These are phyloP conservation scores for Protosalanx chinensis DNA, from an alignment of 2,797 vertebrate species.

Conservation along the genomic window DNA sequence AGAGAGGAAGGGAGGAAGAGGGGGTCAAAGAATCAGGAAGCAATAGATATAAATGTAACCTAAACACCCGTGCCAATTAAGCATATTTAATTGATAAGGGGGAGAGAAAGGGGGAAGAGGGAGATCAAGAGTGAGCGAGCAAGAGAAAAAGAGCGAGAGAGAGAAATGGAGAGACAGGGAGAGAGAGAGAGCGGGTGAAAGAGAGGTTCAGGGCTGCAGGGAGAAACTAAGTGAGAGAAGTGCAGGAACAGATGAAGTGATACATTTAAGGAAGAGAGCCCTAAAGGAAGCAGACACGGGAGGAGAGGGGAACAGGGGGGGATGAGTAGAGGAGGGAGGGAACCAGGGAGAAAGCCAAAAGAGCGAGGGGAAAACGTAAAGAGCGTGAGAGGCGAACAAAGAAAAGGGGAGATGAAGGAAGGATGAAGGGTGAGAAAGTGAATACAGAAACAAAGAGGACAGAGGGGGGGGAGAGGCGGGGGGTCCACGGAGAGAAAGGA, in stretches of 20 bases:
- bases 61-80: background rate
- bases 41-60: background rate
- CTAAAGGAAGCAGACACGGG: background rate
- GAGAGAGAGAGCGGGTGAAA: conserved; percentile 13
- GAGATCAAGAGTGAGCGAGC: background rate
- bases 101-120: background rate
- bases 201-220: conserved; percentile 23
- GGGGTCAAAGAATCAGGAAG: background rate
- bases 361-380: background rate
- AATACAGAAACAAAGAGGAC: conserved; percentile 29
- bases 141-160: background rate
- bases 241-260: too few relatives aligned
- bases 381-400: conserved; percentile 5
- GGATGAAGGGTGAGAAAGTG: conserved; percentile 31
- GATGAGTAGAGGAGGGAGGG: background rate
- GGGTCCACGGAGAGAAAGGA: conserved; percentile 13
- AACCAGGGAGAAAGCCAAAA: background rate
- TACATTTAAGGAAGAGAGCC: too few relatives aligned
- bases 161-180: background rate
- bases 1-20: background rate
- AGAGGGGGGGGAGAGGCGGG: background rate
- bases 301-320: background rate
- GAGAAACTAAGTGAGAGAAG: too few relatives aligned
- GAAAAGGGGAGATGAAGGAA: conserved; percentile 18
- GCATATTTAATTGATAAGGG: background rate